Percentiles rank a stretch among this genome's conserved stretches.
phyloP scores from a whole-genome alignment of 2,797 vertebrate species.

The Fundulus diaphanus region DNA sequence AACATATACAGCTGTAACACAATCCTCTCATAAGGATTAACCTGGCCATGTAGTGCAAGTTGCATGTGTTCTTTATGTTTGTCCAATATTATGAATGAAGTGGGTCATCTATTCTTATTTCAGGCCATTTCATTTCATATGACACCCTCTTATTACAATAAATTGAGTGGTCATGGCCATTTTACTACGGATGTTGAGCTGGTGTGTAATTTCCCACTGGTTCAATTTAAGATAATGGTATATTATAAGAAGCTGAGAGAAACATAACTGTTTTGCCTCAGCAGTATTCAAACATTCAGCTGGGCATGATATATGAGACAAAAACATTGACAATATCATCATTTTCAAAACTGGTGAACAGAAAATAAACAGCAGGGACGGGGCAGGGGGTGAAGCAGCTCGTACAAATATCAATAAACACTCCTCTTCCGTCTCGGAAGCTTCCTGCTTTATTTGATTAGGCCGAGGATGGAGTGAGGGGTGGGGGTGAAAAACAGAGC shows the following conservation, averaged over 20 bases:
- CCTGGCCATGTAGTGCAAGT: conserved; percentile 49
- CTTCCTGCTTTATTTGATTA: conserved; percentile 99
- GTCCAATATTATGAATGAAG: conserved; percentile 50
- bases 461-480: conserved; percentile 77
- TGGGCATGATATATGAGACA: conserved; percentile 25
- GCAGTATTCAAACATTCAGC: conserved; percentile 39
- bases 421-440: conserved; percentile 96
- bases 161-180: conserved; percentile 59
- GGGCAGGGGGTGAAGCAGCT: conserved; percentile 75
- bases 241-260: conserved; percentile 38
- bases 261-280: conserved; percentile 35
- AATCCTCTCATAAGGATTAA: conserved; percentile 69
- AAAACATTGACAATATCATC: conserved; percentile 55
- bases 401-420: conserved; percentile 93
- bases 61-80: conserved; percentile 39
- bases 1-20: conserved; percentile 65
- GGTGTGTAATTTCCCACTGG: conserved; percentile 71
- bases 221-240: conserved; percentile 65
- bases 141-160: conserved; percentile 71
- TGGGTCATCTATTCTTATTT: conserved; percentile 77
- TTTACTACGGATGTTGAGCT: conserved; percentile 56
- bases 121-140: conserved; percentile 69
- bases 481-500: conserved; percentile 88
- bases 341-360: conserved; percentile 58
- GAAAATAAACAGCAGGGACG: conserved; percentile 76